Percentiles rank a stretch among this genome's conserved stretches.
phyloP scores from a whole-genome alignment of 2,888 invertebrate species.

The Cheilosia variabilis region DNA sequence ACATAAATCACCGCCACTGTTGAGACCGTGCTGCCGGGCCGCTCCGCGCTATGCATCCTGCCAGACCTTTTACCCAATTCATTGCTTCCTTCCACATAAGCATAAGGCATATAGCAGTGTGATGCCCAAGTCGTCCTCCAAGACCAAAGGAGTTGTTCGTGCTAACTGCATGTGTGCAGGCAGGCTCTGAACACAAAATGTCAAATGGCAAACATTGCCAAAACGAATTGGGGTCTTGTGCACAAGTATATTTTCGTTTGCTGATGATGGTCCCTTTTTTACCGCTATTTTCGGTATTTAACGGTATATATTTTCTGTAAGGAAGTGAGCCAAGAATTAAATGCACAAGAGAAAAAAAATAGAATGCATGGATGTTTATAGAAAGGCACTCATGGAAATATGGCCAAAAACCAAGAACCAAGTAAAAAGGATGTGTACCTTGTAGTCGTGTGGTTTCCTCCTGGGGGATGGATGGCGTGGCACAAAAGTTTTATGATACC shows the following conservation, averaged over 20 bases:
- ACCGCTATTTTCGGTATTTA: conserved; percentile 51
- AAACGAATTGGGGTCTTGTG: conserved; percentile 51
- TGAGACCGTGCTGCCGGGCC: not conserved
- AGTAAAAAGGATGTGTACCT: conserved; percentile 50
- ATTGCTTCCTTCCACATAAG: conserved; percentile 66
- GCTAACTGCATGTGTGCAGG: conserved; percentile 69
- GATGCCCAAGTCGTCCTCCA: conserved; percentile 1
- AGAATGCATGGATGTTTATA: conserved; percentile 1
- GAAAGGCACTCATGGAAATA: conserved; percentile 37
- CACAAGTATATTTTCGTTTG: conserved; percentile 34
- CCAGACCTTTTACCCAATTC: conserved; percentile 64
- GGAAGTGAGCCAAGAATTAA: conserved; percentile 51
- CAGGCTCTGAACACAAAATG: conserved; percentile 71
- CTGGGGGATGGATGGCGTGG: not conserved
- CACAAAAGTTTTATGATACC: conserved; percentile 18
- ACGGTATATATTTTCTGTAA: conserved; percentile 47
- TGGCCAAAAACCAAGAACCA: conserved; percentile 60
- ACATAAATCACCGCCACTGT: conserved; percentile 61
- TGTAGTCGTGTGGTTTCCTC: conserved; percentile 59
- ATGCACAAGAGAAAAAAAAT: conserved; percentile 15
- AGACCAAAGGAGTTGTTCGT: conserved; percentile 30
- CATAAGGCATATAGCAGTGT: conserved; percentile 23
- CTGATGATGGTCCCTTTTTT: not conserved
- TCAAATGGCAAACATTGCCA: conserved; percentile 66
- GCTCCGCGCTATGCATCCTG: conserved; percentile 16